These are phyloP conservation scores for Cariama cristata DNA, from an alignment of 2,113 vertebrate genomes.

Conservation along the genomic window DNA sequence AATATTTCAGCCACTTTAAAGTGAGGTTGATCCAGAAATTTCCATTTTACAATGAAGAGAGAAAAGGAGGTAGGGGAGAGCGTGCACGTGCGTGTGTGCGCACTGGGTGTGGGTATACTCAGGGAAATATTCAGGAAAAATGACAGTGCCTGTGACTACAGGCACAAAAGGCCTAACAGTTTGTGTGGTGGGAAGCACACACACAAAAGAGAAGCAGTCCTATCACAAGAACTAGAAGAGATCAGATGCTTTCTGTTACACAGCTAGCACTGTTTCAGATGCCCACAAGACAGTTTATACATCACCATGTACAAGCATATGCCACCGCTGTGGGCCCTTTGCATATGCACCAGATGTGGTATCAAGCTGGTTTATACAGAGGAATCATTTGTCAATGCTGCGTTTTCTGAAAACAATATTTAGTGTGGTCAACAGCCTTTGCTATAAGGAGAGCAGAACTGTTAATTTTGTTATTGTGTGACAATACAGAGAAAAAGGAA, in stretches of 20 bases:
- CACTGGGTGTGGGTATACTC: background rate
- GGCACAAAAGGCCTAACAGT: background rate
- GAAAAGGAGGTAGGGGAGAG: background rate
- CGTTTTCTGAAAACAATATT: background rate
- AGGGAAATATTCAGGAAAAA: background rate
- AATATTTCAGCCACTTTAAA: background rate
- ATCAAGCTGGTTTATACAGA: background rate
- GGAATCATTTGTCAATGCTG: background rate
- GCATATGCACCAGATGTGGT: background rate
- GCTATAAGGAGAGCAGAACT: background rate
- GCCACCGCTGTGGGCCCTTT: background rate
- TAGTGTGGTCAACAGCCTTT: conserved; percentile 5
- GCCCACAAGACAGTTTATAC: background rate
- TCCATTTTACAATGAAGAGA: background rate
- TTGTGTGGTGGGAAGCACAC: background rate
- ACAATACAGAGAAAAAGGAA: conserved; percentile 53
- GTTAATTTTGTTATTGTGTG: conserved; percentile 44
- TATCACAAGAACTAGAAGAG: background rate
- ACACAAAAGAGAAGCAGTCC: background rate
- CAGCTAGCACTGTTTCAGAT: background rate
- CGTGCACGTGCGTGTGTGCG: accelerated
- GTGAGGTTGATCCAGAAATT: background rate
- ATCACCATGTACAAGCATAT: background rate
- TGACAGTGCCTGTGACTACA: background rate
- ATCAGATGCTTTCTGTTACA: background rate